phyloP scores from a whole-genome alignment of 2,888 invertebrate species.

The Heliconius erato region DNA sequence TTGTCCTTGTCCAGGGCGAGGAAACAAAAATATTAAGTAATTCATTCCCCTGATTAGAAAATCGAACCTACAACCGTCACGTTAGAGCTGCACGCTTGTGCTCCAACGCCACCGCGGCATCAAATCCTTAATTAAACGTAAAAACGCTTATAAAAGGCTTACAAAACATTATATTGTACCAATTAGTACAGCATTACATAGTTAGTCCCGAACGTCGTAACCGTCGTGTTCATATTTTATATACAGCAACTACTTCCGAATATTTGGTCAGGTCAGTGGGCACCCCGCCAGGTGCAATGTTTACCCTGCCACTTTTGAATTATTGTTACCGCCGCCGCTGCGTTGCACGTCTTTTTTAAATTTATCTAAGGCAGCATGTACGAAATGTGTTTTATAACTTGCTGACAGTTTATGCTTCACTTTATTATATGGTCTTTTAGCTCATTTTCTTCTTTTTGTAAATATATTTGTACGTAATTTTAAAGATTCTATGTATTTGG shows the following conservation, averaged over 20 bases:
- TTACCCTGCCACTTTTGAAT: constrained; percentile 30
- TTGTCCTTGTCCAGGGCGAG: too few species aligned
- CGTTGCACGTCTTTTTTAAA: constrained; percentile 28
- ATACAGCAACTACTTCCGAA: constrained; percentile 19
- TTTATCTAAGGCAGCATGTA: constrained; percentile 20
- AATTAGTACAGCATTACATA: not conserved
- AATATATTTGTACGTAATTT: too few species aligned
- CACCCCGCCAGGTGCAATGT: constrained; percentile 35
- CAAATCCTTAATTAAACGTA: not conserved
- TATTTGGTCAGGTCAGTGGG: constrained; percentile 34
- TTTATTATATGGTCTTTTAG: not conserved
- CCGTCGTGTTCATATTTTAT: constrained; percentile 21
- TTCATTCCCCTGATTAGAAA: too few species aligned
- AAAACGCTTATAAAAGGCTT: not conserved
- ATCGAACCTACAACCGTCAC: too few species aligned
- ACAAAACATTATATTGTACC: not conserved
- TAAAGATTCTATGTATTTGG: too few species aligned
- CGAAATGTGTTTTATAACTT: constrained; percentile 1
- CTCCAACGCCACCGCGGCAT: not conserved
- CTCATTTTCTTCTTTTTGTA: not conserved
- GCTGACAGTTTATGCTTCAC: not conserved
- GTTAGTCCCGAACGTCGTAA: not conserved
- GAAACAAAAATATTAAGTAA: too few species aligned
- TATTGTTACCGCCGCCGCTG: constrained; percentile 29
- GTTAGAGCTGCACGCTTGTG: not conserved